Evolutionary conservation across 2,888 invertebrate species (phyloP), one percentile per base, ranked within the genome.

Genomic region (Tipula lateralis): DNA sequence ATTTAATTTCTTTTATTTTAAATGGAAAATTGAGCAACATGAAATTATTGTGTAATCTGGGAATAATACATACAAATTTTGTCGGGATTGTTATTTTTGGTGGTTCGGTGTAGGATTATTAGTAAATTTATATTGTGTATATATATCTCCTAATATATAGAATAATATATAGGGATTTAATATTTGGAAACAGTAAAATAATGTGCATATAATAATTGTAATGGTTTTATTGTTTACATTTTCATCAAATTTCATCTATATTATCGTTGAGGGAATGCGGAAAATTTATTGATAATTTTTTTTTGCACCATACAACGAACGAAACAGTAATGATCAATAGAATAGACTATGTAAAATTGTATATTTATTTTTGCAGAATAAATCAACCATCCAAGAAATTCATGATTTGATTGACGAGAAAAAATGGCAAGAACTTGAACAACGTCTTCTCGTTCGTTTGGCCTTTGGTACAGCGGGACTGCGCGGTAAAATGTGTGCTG

Each of bases 401-500:
- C 87, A 91, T 84, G 89, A 91, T 0, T 91, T 96, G 85, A 90
- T 94, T 0, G 87, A 91, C 0, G 89, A 91, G 0, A 89, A 92
- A 80, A 91, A 94, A 88, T 92, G 92, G 88, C 91, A 92, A 80
- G 92, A 92, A 85, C 89, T 98, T 13, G 90, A 91, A 7, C 91
- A 92, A 86, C 91, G 94, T 13, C 93, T 98, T 88, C 89, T 94
- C 34, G 90, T 91, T 5, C 92, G 98, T 6, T 92, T 97, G 87
- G 91, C 93, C 87, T 98, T 98, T 90, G 98, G 98, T 19, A 99
- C 98, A 0, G 98, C 98, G 0, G 98, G 99, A 0, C 91, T 99
- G 36, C 93, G 99, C 86, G 97, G 96, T 0, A 92, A 92, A 86
- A 99, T 99, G 99, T 96, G 94, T 19, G 95, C 97, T 16, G 99